Base-by-base conservation (phyloP, 92 coral and sea anemone genomes). In the Pocillopora meandrina region DNA sequence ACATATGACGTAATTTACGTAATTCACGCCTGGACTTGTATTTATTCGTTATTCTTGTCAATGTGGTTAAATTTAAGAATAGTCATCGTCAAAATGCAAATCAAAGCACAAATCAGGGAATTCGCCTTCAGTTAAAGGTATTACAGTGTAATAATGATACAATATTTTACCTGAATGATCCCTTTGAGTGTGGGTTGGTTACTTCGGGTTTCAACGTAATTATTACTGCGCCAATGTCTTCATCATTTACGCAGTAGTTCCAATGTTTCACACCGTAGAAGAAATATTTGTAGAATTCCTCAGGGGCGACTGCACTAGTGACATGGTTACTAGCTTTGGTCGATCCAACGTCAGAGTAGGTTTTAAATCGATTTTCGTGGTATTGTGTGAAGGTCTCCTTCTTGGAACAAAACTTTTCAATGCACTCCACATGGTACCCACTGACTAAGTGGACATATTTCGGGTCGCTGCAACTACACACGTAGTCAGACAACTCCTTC, bases 221-320 rank as follows among this genome's bases (percentile, higher is more conserved):
- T 14, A 97, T 82, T 13, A 97, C 89, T 1, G 92, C 92, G 2
- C 98, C 99, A 57, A 97, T 85, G 47, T 95, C 89, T 0, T 81
- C 92, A 72, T 97, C 99, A 57, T 82, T 89, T 26, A 82, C 90
- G 71, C 81, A 95, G 73, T 87, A 97, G 70, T 91, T 97, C 98
- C 99, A 97, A 72, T 97, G 99, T 84, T 93, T 95, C 21, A 94
- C 87, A 34, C 99, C 99, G 77, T 97, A 95, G 73, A 97, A 97
- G 63, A 83, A 97, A 31, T 91, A 84, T 71, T 92, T 90, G 75
- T 97, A 97, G 26, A 95, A 86, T 63, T 93, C 93, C 57, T 94
- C 98, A 0, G 93, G 95, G 49, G 90, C 82, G 19, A 85, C 86
- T 5, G 83, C 56, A 14, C 78, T 71, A 14, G 78, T 75, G 5